Percentiles rank a stretch among this genome's conserved stretches.
phyloP scores from a whole-genome alignment of 2,113 vertebrate genomes.

The Thinocorus orbignyianus region DNA sequence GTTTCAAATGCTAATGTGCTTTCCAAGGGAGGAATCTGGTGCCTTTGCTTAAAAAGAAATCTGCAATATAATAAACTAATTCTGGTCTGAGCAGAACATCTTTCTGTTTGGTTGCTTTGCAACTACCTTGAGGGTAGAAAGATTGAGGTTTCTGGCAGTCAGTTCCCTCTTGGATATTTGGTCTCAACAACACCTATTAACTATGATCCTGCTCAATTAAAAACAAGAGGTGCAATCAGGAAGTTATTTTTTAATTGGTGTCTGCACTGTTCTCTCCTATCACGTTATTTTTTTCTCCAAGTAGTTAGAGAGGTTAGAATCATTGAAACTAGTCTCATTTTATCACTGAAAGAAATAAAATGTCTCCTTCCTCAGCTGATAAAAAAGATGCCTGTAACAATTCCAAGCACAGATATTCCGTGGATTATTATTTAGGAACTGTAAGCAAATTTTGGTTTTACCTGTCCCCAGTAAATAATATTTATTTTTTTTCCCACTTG shows the following conservation, averaged over 20 bases:
- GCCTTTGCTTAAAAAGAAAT: background rate
- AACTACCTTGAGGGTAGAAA: background rate
- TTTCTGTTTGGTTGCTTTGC: background rate
- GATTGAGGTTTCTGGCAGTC: background rate
- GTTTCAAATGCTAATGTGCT: background rate
- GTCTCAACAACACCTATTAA: background rate
- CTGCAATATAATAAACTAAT: background rate
- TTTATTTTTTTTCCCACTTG: background rate
- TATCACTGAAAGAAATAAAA: background rate
- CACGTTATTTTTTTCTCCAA: background rate
- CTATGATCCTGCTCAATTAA: background rate
- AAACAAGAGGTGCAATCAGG: background rate
- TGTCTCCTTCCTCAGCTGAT: background rate
- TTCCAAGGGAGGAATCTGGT: background rate
- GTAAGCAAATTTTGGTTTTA: background rate
- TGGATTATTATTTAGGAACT: background rate
- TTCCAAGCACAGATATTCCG: background rate
- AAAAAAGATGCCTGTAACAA: background rate
- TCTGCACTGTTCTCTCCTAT: background rate
- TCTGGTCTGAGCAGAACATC: background rate
- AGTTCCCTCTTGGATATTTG: background rate
- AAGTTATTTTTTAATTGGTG: background rate
- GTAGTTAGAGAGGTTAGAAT: background rate
- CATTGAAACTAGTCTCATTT: background rate
- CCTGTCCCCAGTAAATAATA: background rate